These are phyloP conservation scores for Mormyrus proboscirostris DNA, from an alignment of 2,797 vertebrate genomes.

Conservation along the genomic window DNA sequence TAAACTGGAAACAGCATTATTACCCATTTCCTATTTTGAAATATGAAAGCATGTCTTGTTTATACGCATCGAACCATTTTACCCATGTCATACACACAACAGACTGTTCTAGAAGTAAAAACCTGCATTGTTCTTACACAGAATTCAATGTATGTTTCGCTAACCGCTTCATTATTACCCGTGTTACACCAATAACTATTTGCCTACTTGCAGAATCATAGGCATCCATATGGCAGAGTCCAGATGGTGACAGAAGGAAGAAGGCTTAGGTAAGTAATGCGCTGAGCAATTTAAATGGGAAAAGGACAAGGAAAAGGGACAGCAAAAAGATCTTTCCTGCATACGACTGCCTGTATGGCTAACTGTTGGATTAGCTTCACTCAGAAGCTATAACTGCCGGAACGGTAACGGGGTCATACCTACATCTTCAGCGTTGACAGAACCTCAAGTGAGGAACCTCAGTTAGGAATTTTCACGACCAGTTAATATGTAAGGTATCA, in stretches of 20 bases:
- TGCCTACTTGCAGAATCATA: slow-evolving; percentile 11
- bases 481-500: slow-evolving; percentile 52
- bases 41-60: neutral
- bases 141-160: neutral
- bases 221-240: slow-evolving; percentile 17
- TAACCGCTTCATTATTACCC: slow-evolving; percentile 12
- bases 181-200: slow-evolving; percentile 11
- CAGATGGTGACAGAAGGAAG: slow-evolving; percentile 14
- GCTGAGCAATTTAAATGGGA: neutral
- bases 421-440: neutral
- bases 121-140: neutral
- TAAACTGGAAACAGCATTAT: neutral
- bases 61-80: neutral
- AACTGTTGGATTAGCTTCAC: neutral
- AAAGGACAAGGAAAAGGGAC: neutral
- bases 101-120: neutral
- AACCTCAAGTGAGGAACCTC: neutral
- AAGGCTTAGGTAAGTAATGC: slow-evolving; percentile 16
- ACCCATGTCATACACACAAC: neutral
- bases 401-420: neutral
- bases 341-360: neutral
- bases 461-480: slow-evolving; percentile 21
- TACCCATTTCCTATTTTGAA: neutral
- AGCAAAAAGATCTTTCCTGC: neutral
- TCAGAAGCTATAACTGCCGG: neutral